Conservation (phyloP, 1,140 invertebrate genomes). For the Apolygus lucorum region DNA sequence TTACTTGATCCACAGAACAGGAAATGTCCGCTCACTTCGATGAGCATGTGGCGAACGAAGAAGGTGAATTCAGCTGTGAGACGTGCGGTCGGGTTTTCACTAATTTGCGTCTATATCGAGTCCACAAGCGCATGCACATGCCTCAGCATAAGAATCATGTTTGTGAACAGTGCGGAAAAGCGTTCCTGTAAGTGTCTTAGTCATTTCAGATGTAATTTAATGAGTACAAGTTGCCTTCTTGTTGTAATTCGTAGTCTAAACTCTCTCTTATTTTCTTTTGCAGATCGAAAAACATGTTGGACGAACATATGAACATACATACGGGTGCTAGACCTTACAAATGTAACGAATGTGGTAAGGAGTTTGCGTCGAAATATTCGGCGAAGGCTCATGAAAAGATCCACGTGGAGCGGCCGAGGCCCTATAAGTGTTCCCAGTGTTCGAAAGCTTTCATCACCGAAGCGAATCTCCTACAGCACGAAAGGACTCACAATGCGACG, state of each 20-base stretch:
- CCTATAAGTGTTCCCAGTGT: conserved; percentile 56
- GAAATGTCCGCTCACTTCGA: conserved; percentile 56
- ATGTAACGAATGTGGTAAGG: conserved; percentile 56
- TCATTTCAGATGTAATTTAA: not conserved
- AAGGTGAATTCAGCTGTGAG: conserved; percentile 55
- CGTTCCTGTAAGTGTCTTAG: conserved; percentile 43
- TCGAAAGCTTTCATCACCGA: conserved; percentile 63
- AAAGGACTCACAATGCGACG: conserved; percentile 56
- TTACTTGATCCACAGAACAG: conserved; percentile 32
- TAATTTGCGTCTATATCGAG: conserved; percentile 50
- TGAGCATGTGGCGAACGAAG: conserved; percentile 51
- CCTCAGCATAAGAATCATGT: conserved; percentile 52
- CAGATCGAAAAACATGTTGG: conserved; percentile 54
- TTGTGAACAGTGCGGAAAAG: conserved; percentile 54
- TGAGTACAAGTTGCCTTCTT: not conserved
- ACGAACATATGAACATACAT: conserved; percentile 63
- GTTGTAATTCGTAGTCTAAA: not conserved
- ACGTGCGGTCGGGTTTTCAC: conserved; percentile 54
- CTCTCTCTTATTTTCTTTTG: conserved; percentile 30
- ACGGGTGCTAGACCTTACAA: conserved; percentile 56
- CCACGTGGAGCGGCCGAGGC: conserved; percentile 56
- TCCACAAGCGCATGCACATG: conserved; percentile 54
- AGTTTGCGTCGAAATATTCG: conserved; percentile 69
- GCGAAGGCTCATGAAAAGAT: conserved; percentile 66
- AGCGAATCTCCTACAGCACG: conserved; percentile 64